phyloP scores from a whole-genome alignment of 2,797 vertebrate genomes.

The Tarsius wallacei region DNA sequence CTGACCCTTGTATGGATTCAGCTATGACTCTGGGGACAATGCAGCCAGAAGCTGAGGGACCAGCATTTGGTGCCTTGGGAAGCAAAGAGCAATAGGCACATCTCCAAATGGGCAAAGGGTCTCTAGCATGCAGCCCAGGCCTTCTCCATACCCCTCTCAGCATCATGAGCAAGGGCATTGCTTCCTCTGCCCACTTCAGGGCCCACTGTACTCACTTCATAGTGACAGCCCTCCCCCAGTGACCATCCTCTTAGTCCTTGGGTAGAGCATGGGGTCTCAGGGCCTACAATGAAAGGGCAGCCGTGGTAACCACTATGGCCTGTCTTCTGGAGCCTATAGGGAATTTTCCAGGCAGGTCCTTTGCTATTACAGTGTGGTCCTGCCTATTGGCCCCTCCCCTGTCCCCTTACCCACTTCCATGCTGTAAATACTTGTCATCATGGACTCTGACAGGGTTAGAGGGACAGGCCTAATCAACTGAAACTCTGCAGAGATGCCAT shows the following conservation, averaged over 20 bases:
- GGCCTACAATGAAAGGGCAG: conserved; percentile 21
- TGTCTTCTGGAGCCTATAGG: conserved; percentile 37
- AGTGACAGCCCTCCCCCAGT: background rate
- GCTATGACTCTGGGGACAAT: background rate
- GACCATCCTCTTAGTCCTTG: background rate
- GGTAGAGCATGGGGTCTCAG: conserved; percentile 29
- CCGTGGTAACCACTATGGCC: conserved; percentile 14
- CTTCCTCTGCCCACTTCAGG: background rate
- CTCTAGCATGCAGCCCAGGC: conserved; percentile 27
- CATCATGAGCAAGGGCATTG: conserved; percentile 5
- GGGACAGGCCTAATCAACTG: conserved; percentile 83
- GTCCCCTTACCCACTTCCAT: conserved; percentile 80
- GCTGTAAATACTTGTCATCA: conserved; percentile 98
- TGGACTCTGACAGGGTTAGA: conserved; percentile 91
- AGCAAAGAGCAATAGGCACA: background rate
- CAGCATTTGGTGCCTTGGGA: conserved; percentile 8
- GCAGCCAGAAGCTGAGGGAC: background rate
- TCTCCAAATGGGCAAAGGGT: conserved; percentile 39
- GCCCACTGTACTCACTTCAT: background rate
- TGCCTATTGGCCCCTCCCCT: conserved; percentile 70
- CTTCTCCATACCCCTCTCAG: background rate
- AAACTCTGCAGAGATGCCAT: conserved; percentile 80
- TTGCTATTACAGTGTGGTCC: conserved; percentile 63
- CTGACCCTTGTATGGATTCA: background rate
- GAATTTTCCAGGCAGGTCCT: conserved; percentile 71